A percentile compares a stretch with the other conserved stretches of the same genome.
phyloP scores from a whole-genome alignment of 2,797 vertebrate species.

The Agapornis canus region DNA sequence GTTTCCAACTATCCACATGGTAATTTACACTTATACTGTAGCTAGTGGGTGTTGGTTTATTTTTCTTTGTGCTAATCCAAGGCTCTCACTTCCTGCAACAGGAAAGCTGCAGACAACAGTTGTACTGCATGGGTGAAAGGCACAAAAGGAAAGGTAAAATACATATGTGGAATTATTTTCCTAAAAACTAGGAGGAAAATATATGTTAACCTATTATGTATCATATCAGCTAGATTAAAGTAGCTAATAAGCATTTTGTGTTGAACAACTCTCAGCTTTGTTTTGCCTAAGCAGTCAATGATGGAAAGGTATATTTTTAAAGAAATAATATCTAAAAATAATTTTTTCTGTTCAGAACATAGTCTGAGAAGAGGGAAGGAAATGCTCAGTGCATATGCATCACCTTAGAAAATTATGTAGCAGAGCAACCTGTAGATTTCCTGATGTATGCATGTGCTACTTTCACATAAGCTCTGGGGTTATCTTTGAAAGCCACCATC shows the following conservation, averaged over 20 bases:
- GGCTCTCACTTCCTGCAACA: constrained; percentile 28
- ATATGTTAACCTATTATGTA: neutral
- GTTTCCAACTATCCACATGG: constrained; percentile 22
- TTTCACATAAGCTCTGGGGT: neutral
- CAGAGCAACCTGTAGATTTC: neutral
- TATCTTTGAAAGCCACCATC: neutral
- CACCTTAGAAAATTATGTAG: neutral
- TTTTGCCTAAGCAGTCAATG: neutral
- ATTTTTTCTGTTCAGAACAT: neutral
- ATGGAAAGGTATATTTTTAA: neutral
- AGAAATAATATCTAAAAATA: neutral
- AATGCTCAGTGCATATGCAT: neutral
- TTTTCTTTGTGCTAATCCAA: constrained; percentile 40
- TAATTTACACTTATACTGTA: constrained; percentile 29
- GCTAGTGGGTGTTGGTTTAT: constrained; percentile 49
- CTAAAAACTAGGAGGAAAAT: neutral
- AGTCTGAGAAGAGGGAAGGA: neutral
- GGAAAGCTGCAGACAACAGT: neutral
- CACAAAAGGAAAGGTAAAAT: constrained; percentile 27
- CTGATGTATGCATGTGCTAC: neutral
- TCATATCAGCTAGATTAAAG: neutral
- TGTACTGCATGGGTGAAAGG: neutral
- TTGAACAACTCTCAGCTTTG: neutral
- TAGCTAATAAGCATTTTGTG: neutral
- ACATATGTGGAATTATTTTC: fast-evolving